Evolutionary conservation across 2,113 vertebrate genomes (phyloP).

Genomic region (Ranitomeya variabilis): DNA sequence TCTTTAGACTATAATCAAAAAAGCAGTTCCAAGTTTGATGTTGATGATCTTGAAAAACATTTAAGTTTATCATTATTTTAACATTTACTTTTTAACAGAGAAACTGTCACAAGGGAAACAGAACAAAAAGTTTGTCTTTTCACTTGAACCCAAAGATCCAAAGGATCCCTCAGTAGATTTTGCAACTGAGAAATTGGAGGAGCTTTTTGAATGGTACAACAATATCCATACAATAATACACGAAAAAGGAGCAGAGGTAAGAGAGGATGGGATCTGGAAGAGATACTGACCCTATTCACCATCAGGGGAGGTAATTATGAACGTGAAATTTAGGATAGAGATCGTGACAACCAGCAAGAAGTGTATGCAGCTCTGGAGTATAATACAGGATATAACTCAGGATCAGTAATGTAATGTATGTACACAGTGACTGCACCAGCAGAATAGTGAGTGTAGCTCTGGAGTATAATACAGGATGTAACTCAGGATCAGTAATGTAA

Average conservation of each 20-base stretch:
- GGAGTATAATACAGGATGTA: too few species aligned
- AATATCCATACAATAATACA: conserved; percentile 87
- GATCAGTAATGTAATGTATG: too few species aligned
- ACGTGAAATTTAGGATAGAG: too few species aligned
- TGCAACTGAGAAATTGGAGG: conserved; percentile 83
- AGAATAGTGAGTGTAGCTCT: too few species aligned
- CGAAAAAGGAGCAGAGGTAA: conserved; percentile 78
- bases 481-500: too few species aligned
- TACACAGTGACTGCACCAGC: too few species aligned
- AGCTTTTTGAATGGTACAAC: conserved; percentile 91
- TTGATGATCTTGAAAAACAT: not conserved
- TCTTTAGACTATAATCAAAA: too few species aligned
- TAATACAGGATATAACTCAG: too few species aligned
- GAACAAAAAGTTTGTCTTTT: conserved; percentile 82
- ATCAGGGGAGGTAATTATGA: not conserved
- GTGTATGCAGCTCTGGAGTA: too few species aligned
- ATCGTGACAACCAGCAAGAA: too few species aligned
- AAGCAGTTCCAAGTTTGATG: too few species aligned
- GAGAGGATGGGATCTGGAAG: not conserved
- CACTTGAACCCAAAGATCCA: conserved; percentile 78
- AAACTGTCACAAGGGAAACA: conserved; percentile 80
- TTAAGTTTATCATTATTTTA: not conserved
- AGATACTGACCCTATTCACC: not conserved
- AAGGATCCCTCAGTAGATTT: conserved; percentile 84
- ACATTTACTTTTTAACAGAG: conserved; percentile 62